These are phyloP conservation scores for Ernsta delagoae DNA, from an alignment of 2,888 invertebrate species.

Conservation along the genomic window DNA sequence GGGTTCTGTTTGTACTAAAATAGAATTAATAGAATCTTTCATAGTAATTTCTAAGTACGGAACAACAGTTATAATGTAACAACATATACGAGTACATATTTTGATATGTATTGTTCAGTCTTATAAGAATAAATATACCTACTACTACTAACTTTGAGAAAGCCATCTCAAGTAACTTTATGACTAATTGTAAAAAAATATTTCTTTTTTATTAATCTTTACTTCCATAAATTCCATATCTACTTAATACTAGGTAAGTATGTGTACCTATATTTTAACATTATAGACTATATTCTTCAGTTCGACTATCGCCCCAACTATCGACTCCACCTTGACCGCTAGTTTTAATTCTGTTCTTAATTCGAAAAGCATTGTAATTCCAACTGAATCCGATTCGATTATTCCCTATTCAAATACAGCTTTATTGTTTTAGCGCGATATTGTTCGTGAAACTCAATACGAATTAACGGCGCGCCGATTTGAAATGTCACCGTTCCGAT, in stretches of 20 bases:
- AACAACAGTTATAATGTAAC: no score
- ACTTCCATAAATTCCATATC: no score
- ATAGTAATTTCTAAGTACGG: no score
- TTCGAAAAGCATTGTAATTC: constrained; percentile 55
- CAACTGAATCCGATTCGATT: constrained; percentile 57
- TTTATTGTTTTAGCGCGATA: constrained; percentile 59
- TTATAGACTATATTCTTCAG: background rate
- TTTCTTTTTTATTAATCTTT: no score
- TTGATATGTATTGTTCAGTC: background rate
- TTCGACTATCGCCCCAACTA: background rate
- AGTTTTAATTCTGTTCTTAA: constrained; percentile 49
- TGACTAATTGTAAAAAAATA: no score
- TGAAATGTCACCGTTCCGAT: constrained; percentile 49
- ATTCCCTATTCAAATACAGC: constrained; percentile 42
- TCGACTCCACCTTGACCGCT: constrained; percentile 40
- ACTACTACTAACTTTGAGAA: no score
- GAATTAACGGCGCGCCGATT: constrained; percentile 78
- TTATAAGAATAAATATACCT: background rate
- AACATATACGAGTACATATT: no score
- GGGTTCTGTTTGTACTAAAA: constrained; percentile 12
- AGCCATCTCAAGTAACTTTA: no score
- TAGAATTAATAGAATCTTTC: no score
- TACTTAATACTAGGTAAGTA: no score
- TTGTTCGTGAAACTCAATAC: constrained; percentile 79
- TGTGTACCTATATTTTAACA: no score